Conservation (phyloP, 2,888 invertebrate species). For the Pandemis cinnamomeana region DNA sequence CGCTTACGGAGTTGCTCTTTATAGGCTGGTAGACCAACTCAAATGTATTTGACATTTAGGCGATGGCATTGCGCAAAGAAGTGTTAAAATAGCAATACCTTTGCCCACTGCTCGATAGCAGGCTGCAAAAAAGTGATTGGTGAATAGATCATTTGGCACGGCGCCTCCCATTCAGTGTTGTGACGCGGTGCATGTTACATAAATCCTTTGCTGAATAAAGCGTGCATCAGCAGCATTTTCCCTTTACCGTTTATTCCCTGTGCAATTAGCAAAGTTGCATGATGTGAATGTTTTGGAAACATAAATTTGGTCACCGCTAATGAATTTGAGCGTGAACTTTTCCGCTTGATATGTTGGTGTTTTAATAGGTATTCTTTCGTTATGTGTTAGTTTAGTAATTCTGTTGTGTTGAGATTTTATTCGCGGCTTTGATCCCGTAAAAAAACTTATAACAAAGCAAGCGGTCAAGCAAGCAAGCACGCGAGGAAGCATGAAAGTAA, state of each 20-base stretch:
- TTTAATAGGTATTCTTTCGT: conserved; percentile 32
- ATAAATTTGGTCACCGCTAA: conserved; percentile 40
- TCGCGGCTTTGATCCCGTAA: too few species aligned
- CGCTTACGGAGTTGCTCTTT: too few species aligned
- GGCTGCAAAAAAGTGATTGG: neutral
- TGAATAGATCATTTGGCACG: conserved; percentile 2
- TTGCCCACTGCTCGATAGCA: neutral
- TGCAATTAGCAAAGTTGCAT: conserved; percentile 34
- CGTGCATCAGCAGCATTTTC: conserved; percentile 10
- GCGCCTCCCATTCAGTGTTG: neutral
- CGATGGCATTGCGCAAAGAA: neutral
- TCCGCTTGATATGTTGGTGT: conserved; percentile 5
- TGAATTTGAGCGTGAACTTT: conserved; percentile 34
- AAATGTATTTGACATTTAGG: neutral
- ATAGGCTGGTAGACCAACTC: too few species aligned
- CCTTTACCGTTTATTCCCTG: conserved; percentile 18
- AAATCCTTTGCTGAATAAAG: conserved; percentile 8
- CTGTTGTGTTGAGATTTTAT: too few species aligned
- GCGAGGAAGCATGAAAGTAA: too few species aligned
- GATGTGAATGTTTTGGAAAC: conserved; percentile 41
- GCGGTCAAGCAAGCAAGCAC: too few species aligned
- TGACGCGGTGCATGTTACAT: conserved; percentile 12
- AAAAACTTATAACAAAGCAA: too few species aligned
- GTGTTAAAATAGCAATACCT: neutral
- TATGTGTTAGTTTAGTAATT: conserved; percentile 3